Conservation (phyloP, 2,888 invertebrate genomes). For the Norana najaformis region DNA sequence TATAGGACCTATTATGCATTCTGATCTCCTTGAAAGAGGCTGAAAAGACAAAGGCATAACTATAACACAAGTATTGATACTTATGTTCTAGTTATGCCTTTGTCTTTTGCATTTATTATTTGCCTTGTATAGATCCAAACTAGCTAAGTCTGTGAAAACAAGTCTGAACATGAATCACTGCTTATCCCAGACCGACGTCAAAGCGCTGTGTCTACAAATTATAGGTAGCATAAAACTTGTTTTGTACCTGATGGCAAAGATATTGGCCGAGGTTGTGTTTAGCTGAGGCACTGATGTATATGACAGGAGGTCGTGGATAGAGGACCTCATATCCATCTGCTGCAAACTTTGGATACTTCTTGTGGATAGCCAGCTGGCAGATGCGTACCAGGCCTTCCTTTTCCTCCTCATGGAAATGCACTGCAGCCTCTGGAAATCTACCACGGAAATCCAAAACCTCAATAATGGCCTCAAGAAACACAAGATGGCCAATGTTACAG, state of each 20-base stretch:
- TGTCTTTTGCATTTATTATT: background rate
- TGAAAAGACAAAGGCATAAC: background rate
- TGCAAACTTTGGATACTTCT: constrained; percentile 78
- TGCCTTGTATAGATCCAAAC: background rate
- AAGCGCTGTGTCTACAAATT: background rate
- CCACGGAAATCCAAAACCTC: background rate
- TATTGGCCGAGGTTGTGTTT: constrained; percentile 60
- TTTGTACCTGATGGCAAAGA: constrained; percentile 57
- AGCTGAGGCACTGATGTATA: constrained; percentile 64
- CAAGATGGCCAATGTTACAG: background rate
- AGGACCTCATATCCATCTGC: constrained; percentile 83
- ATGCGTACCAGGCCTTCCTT: constrained; percentile 83
- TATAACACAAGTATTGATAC: background rate
- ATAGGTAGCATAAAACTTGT: background rate
- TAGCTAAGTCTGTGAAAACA: background rate
- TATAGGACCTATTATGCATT: no score
- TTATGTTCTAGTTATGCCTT: no score
- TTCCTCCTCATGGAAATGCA: constrained; percentile 85
- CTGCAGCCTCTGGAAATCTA: constrained; percentile 80
- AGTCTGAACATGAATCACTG: background rate
- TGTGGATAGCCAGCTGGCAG: constrained; percentile 78
- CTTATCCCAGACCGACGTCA: background rate
- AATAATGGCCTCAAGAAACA: background rate
- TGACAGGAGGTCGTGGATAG: constrained; percentile 78
- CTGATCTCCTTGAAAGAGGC: no score